A percentile compares a stretch with the other conserved stretches of the same genome.
Evolutionary conservation across 30 jellyfish, hydroid and myxozoan species (phyloP).

Genomic region (Phacellophora camtschatica): DNA sequence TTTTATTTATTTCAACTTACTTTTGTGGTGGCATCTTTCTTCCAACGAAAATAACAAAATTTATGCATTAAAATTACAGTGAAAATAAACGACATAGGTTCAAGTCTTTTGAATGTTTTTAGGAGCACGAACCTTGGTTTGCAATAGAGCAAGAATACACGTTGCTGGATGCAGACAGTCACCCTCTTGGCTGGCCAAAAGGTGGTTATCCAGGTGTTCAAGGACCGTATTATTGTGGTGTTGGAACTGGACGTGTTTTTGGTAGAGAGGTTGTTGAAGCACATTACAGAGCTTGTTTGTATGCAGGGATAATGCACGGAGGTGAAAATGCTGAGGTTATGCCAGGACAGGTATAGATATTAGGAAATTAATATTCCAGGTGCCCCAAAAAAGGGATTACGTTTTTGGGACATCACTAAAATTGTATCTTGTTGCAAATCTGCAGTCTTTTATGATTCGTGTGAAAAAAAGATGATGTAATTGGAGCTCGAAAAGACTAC

Average conservation of each 20-base stretch:
- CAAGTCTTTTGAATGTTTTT: not conserved
- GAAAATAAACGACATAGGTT: not conserved
- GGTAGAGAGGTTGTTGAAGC: constrained; percentile 99
- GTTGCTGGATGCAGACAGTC: constrained; percentile 81
- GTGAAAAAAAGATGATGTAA: too few relatives aligned
- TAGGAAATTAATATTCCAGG: too few relatives aligned
- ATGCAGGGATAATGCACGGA: constrained; percentile 83
- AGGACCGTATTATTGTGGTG: constrained; percentile 96
- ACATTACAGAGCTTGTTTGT: constrained; percentile 90
- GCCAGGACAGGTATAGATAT: constrained; percentile 96
- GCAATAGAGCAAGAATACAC: constrained; percentile 98
- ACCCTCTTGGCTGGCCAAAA: constrained; percentile 99
- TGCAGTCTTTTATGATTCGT: too few relatives aligned
- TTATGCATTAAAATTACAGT: not conserved
- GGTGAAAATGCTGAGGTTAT: constrained; percentile 99
- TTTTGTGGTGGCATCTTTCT: too few relatives aligned
- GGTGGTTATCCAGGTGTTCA: constrained; percentile 96
- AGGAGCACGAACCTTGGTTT: constrained; percentile 93
- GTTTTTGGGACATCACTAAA: too few relatives aligned
- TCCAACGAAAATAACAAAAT: too few relatives aligned
- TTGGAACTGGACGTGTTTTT: constrained; percentile 92
- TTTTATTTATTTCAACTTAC: too few relatives aligned
- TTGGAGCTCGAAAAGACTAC: too few relatives aligned
- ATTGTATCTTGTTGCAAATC: too few relatives aligned
- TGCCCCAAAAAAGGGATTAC: too few relatives aligned